Evolutionary conservation across 2,797 vertebrate species (phyloP), one percentile per base, ranked within the genome.

Genomic region (Enteromius mattozi): DNA sequence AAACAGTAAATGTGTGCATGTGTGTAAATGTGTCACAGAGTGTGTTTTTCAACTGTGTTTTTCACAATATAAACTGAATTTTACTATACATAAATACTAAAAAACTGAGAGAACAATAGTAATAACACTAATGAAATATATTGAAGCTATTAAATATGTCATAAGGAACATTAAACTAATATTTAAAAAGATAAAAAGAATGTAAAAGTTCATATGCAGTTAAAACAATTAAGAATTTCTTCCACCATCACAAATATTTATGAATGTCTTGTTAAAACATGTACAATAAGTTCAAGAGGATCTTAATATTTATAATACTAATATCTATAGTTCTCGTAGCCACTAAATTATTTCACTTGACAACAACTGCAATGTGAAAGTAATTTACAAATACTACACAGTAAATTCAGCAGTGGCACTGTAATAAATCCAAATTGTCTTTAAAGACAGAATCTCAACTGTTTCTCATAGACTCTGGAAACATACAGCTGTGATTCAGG

Each of bases 401-500:
- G 42, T 35, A 16, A 66, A 80, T 35, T 68, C 42, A 37, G 78
- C 42, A 49, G 19, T 33, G 45, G n/a, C 14, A 9, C 30, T 47
- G 1, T 27, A 56, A 40, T 54, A 79, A 49, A 27, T 54, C 56
- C 4, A 56, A 40, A 54, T 54, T 1, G 13, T 69, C 45, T 70
- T 77, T 33, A 65, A 82, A 78, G 24, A 78, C 51, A 51, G 47
- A 19, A 77, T 70, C 27, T 74, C 30, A 21, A 80, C 19, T 74
- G 54, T 74, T 70, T 85, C 30, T 71, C 16, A 35, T 24, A 14
- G 77, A 13, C 40, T 56, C 37, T 8, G 45, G 19, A 45, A 78
- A 45, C 35, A 90, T 91, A 89, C 92, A 92, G 90, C 90, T 92
- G 90, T 85, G 91, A 86, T 84, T 61, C 86, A 85, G 88, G 89